Conservation (phyloP, 2,797 vertebrate species). For the Coilia nasus region DNA sequence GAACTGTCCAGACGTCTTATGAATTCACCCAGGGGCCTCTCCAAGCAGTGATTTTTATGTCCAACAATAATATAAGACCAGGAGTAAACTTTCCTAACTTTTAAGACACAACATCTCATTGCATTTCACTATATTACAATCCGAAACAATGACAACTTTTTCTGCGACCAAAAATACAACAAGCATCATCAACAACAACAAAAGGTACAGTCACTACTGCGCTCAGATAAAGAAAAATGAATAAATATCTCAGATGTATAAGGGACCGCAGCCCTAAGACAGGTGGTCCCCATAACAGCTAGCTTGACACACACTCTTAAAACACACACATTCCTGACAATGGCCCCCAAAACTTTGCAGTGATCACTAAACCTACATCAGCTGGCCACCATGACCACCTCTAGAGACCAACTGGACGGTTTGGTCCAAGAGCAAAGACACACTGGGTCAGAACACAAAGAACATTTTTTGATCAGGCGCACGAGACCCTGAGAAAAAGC, state of each 20-base stretch:
- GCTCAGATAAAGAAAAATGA: not conserved
- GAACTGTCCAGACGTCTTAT: not conserved
- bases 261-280: not conserved
- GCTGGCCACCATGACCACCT: not conserved
- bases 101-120: not conserved
- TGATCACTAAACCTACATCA: not conserved
- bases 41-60: not conserved
- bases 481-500: not conserved
- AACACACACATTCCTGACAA: not conserved
- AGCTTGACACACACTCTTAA: not conserved
- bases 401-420: not conserved
- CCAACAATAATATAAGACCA: not conserved
- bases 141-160: not conserved
- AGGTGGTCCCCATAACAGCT: not conserved
- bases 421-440: not conserved
- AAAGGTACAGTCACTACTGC: not conserved
- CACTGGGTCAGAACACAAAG: not conserved
- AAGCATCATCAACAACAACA: not conserved
- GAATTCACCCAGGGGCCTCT: not conserved
- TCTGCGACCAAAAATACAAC: not conserved
- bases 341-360: not conserved
- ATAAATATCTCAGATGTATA: not conserved
- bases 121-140: not conserved
- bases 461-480: not conserved
- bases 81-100: slow-evolving; percentile 17